Evolutionary conservation across 2,113 vertebrate genomes (phyloP).

Genomic region (Bostrychus sinensis): DNA sequence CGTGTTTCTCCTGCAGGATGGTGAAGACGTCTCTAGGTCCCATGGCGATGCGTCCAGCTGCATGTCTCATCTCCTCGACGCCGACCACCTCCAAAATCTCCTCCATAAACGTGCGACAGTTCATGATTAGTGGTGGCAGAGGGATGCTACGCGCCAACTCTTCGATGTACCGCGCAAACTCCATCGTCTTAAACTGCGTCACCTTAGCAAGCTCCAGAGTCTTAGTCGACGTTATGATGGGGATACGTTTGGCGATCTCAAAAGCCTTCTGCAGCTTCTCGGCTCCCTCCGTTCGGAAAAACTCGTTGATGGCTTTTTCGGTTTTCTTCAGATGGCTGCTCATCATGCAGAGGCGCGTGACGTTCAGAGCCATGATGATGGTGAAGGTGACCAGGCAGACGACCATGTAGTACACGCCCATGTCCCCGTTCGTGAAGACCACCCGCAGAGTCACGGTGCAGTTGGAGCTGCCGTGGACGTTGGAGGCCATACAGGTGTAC

Average conservation of each 20-base stretch:
- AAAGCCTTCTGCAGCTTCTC: slow-evolving; percentile 99
- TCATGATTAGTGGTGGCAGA: slow-evolving; percentile 97
- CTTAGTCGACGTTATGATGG: slow-evolving; percentile 98
- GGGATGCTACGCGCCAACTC: slow-evolving; percentile 96
- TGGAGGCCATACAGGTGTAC: slow-evolving; percentile 93
- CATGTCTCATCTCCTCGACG: slow-evolving; percentile 94
- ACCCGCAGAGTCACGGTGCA: slow-evolving; percentile 94
- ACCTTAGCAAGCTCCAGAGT: slow-evolving; percentile 98
- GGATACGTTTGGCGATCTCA: slow-evolving; percentile 97
- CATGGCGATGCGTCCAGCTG: slow-evolving; percentile 50
- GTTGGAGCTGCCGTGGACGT: slow-evolving; percentile 84
- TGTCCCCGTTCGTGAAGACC: slow-evolving; percentile 92
- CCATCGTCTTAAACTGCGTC: slow-evolving; percentile 99
- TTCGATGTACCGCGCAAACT: slow-evolving; percentile 97
- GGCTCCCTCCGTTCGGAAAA: slow-evolving; percentile 97
- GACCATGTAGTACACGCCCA: slow-evolving; percentile 98
- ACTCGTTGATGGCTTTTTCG: slow-evolving; percentile 98
- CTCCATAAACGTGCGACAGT: slow-evolving; percentile 99
- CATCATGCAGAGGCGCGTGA: slow-evolving; percentile 99
- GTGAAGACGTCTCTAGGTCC: slow-evolving; percentile 84
- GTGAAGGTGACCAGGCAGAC: slow-evolving; percentile 97
- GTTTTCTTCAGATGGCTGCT: slow-evolving; percentile 99
- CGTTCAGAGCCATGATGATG: slow-evolving; percentile 93
- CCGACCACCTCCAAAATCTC: slow-evolving; percentile 97
- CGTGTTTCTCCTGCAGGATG: slow-evolving; percentile 84